phyloP scores from a whole-genome alignment of 1,140 invertebrate species.

The Sarcophaga bullata region DNA sequence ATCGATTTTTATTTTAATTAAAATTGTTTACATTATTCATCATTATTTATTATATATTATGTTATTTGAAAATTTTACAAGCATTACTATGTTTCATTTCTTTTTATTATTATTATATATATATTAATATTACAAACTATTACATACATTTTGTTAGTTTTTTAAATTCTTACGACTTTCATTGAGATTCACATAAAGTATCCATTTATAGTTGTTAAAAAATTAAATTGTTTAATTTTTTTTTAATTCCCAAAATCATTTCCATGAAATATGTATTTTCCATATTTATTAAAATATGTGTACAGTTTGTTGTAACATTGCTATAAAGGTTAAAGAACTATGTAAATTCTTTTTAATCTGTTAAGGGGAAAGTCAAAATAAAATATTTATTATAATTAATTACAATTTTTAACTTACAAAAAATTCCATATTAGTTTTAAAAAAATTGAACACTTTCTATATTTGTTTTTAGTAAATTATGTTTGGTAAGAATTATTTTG shows the following conservation, averaged over 20 bases:
- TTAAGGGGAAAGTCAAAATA: too few species aligned
- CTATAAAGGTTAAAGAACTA: neutral
- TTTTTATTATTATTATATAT: neutral
- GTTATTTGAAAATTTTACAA: conserved; percentile 30
- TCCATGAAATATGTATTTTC: neutral
- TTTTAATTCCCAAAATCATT: conserved; percentile 11
- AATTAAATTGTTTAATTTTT: neutral
- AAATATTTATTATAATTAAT: neutral
- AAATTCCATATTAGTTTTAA: neutral
- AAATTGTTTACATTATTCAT: conserved; percentile 15
- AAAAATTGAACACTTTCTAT: conserved; percentile 18
- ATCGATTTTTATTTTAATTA: conserved; percentile 16
- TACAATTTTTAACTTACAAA: conserved; percentile 11
- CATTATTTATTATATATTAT: conserved; percentile 19
- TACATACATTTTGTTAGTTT: neutral
- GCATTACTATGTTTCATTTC: neutral
- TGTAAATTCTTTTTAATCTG: neutral
- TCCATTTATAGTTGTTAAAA: neutral
- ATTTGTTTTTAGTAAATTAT: conserved; percentile 9
- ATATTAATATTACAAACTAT: neutral
- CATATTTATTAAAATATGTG: neutral
- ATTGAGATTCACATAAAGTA: conserved; percentile 21
- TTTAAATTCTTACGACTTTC: conserved; percentile 19
- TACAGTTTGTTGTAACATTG: neutral
- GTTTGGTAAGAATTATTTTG: neutral